Base-by-base conservation (phyloP, 1,140 invertebrate species). In the Colletes latitarsis region DNA sequence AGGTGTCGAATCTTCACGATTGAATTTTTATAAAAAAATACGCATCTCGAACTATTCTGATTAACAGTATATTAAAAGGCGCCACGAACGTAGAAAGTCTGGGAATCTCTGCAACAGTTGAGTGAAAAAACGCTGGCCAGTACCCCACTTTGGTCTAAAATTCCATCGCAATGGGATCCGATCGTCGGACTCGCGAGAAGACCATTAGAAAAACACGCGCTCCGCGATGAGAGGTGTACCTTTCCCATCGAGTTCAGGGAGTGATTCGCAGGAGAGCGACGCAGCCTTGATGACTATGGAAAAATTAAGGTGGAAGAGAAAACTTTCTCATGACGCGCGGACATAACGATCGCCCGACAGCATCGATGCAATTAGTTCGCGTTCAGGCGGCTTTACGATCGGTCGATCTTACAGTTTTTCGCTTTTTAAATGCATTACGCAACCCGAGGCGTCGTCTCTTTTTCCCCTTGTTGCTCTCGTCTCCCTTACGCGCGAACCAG, bases 221-320 rank as follows among this genome's bases (percentile, higher is more conserved):
- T 30, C 30, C 30, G 30, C 30, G 30, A 30, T 30, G 30, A 30
- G 5, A 15, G 21, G 30, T 63, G 60, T 30, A 41, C 60, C 60
- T 63, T 76, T 76, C 19, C 52, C 63, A 57, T 66, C 39, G 17
- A 46, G 19, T 21, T 46, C 21, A 17, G 43, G 19, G 49, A 46
- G 30, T 30, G 58, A 52, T 63, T 21, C 15, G 39, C 19, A 19
- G 52, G 39, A 19, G 30, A 53, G 15, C 17, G 46, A 30, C 10
- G 21, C 17, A 64, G 72, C 60, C 72, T 63, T 60, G 72, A 64
- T 74, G 30, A 57, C 19, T 19, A 63, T 53, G 74, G 74, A 68
- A 76, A 76, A 76, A 76, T 63, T 52, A 63, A 66, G 41, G 39
- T 53, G 63, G 14, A 76, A 58, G 74, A 67, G 74, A 68, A 76